Evolutionary conservation across 2,113 vertebrate species (phyloP).

Genomic region (Etia nguti): DNA sequence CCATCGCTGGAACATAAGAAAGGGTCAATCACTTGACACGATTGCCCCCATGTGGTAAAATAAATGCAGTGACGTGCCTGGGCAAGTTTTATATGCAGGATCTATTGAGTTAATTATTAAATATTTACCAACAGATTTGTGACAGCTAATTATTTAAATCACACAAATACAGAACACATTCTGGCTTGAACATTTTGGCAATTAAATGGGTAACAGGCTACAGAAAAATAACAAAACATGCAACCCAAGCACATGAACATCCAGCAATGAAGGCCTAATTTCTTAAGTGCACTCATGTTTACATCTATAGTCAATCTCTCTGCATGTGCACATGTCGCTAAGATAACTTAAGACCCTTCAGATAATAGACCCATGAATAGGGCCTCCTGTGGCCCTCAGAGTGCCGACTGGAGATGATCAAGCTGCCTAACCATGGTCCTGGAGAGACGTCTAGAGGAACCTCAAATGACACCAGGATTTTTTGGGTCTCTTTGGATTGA

Average conservation of each 20-base stretch:
- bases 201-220: neutral
- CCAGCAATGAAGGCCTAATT: neutral
- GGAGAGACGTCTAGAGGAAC: slow-evolving; percentile 28
- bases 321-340: neutral
- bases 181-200: neutral
- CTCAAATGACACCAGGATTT: slow-evolving; percentile 71
- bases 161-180: neutral
- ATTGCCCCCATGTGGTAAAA: slow-evolving; percentile 45
- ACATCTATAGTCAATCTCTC: neutral
- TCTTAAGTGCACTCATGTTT: neutral
- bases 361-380: slow-evolving; percentile 80
- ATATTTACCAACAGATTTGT: neutral
- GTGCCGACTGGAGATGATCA: slow-evolving; percentile 70
- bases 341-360: slow-evolving; percentile 67
- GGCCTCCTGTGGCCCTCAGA: slow-evolving; percentile 37
- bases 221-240: neutral
- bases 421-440: slow-evolving; percentile 65
- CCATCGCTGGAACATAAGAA: neutral
- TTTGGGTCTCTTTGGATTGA: slow-evolving; percentile 70
- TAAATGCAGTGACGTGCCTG: neutral
- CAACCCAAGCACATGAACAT: neutral
- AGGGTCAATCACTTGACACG: neutral
- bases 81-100: neutral
- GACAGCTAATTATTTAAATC: neutral
- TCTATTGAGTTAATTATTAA: neutral